Percentiles rank a stretch among this genome's conserved stretches.
Conservation (phyloP, 2,113 vertebrate species). For the Ammospiza caudacuta region DNA sequence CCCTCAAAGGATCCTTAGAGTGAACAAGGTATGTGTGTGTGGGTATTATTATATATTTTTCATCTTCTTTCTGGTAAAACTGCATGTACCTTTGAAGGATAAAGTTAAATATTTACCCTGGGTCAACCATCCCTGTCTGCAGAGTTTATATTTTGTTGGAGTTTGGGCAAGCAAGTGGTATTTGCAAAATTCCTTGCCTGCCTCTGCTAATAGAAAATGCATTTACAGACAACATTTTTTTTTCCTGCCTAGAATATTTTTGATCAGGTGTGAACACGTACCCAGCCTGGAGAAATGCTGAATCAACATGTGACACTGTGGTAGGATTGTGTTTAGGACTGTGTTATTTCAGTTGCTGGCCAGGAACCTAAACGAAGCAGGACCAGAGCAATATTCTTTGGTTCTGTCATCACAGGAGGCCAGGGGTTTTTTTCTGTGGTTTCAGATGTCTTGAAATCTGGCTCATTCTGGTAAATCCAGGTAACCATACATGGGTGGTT, state of each 20-base stretch:
- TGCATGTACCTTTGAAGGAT: not conserved
- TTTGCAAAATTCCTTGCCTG: slow-evolving; percentile 4
- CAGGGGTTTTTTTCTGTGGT: not conserved
- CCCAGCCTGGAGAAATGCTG: not conserved
- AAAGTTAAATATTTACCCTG: slow-evolving; percentile 65
- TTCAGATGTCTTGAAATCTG: not conserved
- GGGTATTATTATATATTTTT: slow-evolving; percentile 1
- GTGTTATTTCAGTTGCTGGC: not conserved
- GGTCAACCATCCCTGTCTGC: slow-evolving; percentile 12
- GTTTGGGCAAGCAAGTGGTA: slow-evolving; percentile 14
- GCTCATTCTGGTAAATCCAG: not conserved
- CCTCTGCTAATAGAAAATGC: not conserved
- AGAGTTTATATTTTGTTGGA: slow-evolving; percentile 32
- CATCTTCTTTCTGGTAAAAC: not conserved
- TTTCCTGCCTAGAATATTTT: not conserved
- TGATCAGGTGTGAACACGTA: not conserved
- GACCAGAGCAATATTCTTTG: not conserved
- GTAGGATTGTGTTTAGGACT: not conserved
- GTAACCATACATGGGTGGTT: not conserved
- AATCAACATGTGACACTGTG: not conserved
- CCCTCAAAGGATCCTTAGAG: not conserved
- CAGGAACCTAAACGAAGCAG: not conserved
- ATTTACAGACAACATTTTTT: not conserved
- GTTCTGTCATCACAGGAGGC: not conserved
- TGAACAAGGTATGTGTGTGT: not conserved